A percentile compares a stretch with the other conserved stretches of the same genome.
These are phyloP conservation scores for Oceanodroma leucorhoa DNA, from an alignment of 2,797 vertebrate genomes.

Conservation along the genomic window DNA sequence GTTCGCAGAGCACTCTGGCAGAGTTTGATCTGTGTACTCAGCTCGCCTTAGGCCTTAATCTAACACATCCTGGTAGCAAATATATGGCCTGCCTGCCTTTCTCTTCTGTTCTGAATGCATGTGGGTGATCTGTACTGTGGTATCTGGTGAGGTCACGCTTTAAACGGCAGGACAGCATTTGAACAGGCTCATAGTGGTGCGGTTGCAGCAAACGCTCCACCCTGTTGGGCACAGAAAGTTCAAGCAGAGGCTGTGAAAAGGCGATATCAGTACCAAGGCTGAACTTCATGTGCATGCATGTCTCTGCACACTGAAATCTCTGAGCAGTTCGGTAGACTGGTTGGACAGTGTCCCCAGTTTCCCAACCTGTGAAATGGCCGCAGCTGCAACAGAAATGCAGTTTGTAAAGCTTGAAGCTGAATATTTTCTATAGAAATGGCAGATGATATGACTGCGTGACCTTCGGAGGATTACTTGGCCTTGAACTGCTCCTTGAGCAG, in stretches of 20 bases:
- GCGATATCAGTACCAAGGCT: neutral
- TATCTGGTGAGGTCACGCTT: neutral
- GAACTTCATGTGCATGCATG: neutral
- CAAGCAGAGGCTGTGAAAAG: neutral
- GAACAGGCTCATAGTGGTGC: neutral
- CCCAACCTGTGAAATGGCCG: neutral
- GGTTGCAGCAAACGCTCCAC: neutral
- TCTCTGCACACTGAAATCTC: neutral
- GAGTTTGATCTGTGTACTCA: neutral
- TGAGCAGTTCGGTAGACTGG: neutral
- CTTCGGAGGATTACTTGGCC: neutral
- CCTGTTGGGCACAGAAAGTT: neutral
- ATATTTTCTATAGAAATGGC: neutral
- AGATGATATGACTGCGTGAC: neutral
- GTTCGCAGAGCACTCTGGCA: neutral
- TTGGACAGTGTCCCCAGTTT: neutral
- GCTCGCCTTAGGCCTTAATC: neutral
- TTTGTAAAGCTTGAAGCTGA: neutral
- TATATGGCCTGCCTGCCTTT: neutral
- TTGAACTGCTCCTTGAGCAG: neutral
- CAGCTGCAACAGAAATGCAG: neutral
- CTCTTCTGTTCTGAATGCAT: neutral
- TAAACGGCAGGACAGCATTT: neutral
- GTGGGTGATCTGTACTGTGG: neutral
- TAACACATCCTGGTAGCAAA: neutral